Conservation (phyloP, 2,113 vertebrate genomes). For the Eptesicus fuscus region DNA sequence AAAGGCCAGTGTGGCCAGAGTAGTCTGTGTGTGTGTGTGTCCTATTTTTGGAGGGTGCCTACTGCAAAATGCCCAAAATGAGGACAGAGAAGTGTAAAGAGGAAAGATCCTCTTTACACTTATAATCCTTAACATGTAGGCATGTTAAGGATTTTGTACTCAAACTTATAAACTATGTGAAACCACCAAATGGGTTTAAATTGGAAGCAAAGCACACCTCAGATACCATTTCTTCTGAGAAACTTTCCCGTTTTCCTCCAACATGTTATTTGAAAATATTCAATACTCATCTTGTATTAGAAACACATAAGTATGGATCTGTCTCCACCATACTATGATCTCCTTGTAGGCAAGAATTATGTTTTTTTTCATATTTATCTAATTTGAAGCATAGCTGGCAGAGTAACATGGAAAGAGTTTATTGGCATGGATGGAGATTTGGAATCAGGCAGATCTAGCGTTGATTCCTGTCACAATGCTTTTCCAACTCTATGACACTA, state of each 20-base stretch:
- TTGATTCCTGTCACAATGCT: conserved; percentile 35
- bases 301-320: neutral
- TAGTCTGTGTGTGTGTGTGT: neutral
- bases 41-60: neutral
- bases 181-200: neutral
- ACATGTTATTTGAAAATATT: neutral
- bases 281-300: neutral
- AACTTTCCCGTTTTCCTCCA: neutral
- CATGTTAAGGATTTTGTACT: neutral
- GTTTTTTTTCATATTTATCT: conserved; percentile 2
- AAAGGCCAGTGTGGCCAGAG: neutral
- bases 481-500: conserved; percentile 44
- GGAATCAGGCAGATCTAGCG: conserved; percentile 22
- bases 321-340: neutral
- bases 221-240: neutral
- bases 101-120: neutral
- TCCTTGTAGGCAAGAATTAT: neutral
- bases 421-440: neutral
- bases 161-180: neutral
- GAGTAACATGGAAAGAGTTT: neutral
- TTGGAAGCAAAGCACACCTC: neutral
- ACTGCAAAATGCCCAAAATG: neutral
- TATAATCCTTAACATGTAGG: too few species aligned
- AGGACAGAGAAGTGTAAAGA: neutral
- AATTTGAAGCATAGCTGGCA: neutral